Conservation (phyloP, 2,888 invertebrate genomes). For the Tupiocoris notatus region DNA sequence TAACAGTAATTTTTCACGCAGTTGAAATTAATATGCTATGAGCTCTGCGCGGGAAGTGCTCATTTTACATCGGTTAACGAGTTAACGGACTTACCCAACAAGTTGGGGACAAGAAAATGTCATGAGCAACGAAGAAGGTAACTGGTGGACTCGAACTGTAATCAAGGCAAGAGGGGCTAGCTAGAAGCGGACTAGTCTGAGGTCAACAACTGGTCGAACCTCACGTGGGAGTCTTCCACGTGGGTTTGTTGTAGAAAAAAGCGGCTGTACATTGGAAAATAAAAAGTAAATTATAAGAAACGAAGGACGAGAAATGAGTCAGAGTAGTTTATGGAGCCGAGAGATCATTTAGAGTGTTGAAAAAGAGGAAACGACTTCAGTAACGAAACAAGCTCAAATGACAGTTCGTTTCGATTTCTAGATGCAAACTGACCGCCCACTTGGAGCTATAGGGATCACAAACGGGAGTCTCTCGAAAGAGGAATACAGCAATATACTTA, state of each 20-base stretch:
- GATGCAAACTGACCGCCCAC: background rate
- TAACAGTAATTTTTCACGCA: too few relatives aligned
- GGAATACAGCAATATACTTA: too few relatives aligned
- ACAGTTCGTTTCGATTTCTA: background rate
- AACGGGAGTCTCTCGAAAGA: too few relatives aligned
- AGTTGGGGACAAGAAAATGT: background rate
- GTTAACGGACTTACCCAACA: background rate
- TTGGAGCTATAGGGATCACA: too few relatives aligned
- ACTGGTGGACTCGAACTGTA: background rate
- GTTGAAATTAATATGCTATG: too few relatives aligned
- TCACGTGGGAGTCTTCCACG: conserved; percentile 33
- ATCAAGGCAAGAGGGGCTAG: background rate
- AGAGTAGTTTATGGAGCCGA: background rate
- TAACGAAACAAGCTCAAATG: background rate
- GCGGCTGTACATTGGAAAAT: background rate
- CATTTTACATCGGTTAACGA: too few relatives aligned
- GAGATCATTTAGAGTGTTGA: too few relatives aligned
- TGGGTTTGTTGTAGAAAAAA: conserved; percentile 18
- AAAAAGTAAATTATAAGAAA: background rate
- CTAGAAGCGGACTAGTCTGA: conserved; percentile 6
- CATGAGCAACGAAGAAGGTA: too few relatives aligned
- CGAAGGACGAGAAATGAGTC: background rate
- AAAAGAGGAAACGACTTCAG: background rate
- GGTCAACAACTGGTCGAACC: conserved; percentile 33
- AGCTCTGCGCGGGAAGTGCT: too few relatives aligned